Base-by-base conservation (phyloP, 2,888 invertebrate species). In the Cerastis rubricosa region DNA sequence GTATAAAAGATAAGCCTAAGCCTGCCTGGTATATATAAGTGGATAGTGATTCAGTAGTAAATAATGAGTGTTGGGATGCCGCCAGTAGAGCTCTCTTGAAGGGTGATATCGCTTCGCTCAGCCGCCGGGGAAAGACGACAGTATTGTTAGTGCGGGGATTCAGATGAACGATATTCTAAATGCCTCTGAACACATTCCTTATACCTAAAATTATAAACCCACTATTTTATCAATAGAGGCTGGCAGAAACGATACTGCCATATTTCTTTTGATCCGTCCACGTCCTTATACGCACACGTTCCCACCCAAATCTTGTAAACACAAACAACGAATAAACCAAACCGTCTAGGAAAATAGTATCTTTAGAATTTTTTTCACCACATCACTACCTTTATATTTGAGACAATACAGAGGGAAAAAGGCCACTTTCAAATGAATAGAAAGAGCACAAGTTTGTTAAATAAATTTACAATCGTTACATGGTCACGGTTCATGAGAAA, bases 41-140 rank as follows among this genome's bases (percentile, higher is more conserved):
- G 65, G 70, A 80, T 78, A 85, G 74, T 80, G 81, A 79, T 77
- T 77, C 79, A 81, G 69, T 70, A 79, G 79, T 84, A 85, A 84
- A 85, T 87, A 85, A 86, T 86, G 87, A 85, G 84, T 76, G 71
- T 84, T 85, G 84, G 87, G 87, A 87, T 81, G 75, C 81, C 67
- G 54, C 61, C 64, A 74, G 64, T 43, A 59, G 70, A 85, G 79
- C 80, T 83, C 72, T 69, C 82, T 75, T n/a, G 71, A 63, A 76
- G 73, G 71, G 64, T 75, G 83, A 87, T 86, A 90, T 89, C 86
- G 76, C 49, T 64, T 67, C 80, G 80, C 82, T 87, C 85, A 87
- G 84, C 47, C 76, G 84, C 79, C 82, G 78, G 84, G 74, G 70
- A 78, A 86, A 81, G 80, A 54, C 84, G 72, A 51, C 65, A 76